Evolutionary conservation across 2,888 invertebrate genomes (phyloP).

Genomic region (Entomobrya proxima): DNA sequence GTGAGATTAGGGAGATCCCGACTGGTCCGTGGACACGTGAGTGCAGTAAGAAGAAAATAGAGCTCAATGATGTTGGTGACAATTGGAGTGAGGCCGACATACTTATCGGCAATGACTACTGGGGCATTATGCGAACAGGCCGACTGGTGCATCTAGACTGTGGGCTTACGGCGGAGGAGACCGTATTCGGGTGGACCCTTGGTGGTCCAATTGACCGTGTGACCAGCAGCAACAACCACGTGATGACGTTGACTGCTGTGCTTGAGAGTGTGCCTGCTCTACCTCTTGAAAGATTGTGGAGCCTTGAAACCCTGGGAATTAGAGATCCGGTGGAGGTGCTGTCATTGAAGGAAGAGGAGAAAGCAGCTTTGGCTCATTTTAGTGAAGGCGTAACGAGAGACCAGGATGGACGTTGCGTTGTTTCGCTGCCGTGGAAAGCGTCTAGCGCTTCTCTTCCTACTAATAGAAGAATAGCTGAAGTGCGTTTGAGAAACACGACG

Average conservation of each 20-base stretch:
- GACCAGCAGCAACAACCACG: neutral
- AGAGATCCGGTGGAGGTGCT: neutral
- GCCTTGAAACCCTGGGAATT: neutral
- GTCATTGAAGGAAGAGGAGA: neutral
- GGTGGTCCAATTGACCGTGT: no score
- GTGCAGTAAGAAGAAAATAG: neutral
- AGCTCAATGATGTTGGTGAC: neutral
- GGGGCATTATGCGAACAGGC: conserved; percentile 54
- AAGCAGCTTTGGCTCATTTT: neutral
- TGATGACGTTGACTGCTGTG: neutral
- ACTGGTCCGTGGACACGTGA: conserved; percentile 31
- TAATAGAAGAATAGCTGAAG: neutral
- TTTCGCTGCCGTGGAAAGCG: neutral
- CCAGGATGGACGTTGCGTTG: neutral
- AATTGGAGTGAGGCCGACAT: conserved; percentile 48
- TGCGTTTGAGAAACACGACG: neutral
- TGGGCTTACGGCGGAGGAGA: conserved; percentile 62
- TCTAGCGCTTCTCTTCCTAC: neutral
- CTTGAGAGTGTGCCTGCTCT: neutral
- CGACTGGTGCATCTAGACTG: conserved; percentile 25
- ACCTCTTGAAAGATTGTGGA: neutral
- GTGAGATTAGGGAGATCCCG: neutral
- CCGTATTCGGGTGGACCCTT: conserved; percentile 47
- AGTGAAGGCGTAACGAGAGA: neutral
- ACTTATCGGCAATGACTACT: conserved; percentile 60